Evolutionary conservation across 2,797 vertebrate genomes (phyloP).

Genomic region (Anas bahamensis): DNA sequence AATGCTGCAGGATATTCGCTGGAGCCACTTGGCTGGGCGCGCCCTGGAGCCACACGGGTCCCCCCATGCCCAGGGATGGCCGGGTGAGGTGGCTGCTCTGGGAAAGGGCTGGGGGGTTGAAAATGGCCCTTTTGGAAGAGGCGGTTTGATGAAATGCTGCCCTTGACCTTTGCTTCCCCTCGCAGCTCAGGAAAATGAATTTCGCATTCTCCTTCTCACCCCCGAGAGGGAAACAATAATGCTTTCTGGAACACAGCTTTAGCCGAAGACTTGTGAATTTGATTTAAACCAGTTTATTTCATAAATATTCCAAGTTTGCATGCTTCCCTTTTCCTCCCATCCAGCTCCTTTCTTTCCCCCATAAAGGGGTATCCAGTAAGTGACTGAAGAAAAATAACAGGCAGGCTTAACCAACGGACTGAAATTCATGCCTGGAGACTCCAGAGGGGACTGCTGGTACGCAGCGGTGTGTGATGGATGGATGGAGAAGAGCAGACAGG

Average conservation of each 20-base stretch:
- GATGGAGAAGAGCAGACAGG: not conserved
- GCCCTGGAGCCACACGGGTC: accelerated
- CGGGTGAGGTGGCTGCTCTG: accelerated
- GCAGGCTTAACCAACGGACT: not conserved
- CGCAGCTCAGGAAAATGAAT: not conserved
- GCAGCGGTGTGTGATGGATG: not conserved
- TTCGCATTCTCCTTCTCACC: not conserved
- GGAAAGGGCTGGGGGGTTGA: not conserved
- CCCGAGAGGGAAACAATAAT: not conserved
- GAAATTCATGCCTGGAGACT: not conserved
- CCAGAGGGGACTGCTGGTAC: not conserved
- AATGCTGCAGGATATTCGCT: not conserved
- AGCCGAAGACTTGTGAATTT: not conserved
- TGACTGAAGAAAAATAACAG: not conserved
- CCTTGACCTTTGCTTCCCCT: not conserved
- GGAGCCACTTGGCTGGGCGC: accelerated
- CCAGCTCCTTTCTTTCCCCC: not conserved
- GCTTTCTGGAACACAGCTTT: not conserved
- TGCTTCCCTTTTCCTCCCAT: not conserved
- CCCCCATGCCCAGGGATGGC: not conserved
- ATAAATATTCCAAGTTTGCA: not conserved
- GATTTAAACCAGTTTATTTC: slow-evolving; percentile 10
- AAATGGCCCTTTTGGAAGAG: not conserved
- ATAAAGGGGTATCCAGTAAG: not conserved
- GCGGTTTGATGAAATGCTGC: not conserved